phyloP scores from a whole-genome alignment of 2,113 vertebrate genomes.

The Rattus norvegicus region GRCr8 NC_086021.1:42053001-42053500 shows the following conservation, averaged over 20 bases:
- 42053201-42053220: not conserved
- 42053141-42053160: too few species aligned
- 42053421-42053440: accelerated
- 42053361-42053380: not conserved
- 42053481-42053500: not conserved
- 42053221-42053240: not conserved
- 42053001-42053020: not conserved
- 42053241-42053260: not conserved
- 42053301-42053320: not conserved
- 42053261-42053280: not conserved
- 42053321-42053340: not conserved
- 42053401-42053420: not conserved
- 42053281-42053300: not conserved
- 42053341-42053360: not conserved
- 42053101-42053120: not conserved
- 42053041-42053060: not conserved
- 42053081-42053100: not conserved
- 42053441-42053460: not conserved
- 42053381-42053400: accelerated
- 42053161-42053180: not conserved
- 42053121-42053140: not conserved
- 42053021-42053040: not conserved
- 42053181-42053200: not conserved
- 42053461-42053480: not conserved
- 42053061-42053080: not conserved